Evolutionary conservation across 2,888 invertebrate genomes (phyloP).

Genomic region (Mythimna vitellina): DNA sequence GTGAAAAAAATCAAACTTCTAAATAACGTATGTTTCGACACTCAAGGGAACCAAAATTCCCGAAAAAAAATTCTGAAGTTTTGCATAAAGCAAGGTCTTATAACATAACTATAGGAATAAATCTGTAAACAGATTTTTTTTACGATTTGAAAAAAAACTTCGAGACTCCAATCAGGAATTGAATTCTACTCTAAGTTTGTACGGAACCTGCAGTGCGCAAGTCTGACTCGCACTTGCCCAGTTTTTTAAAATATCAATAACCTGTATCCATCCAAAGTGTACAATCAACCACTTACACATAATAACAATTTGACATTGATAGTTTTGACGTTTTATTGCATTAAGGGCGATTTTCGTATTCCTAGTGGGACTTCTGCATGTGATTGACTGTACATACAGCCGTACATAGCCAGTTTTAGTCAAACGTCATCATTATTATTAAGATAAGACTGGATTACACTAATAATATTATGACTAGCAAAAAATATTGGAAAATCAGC

Average conservation of each 20-base stretch:
- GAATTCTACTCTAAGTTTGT: too few relatives aligned
- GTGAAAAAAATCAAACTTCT: too few relatives aligned
- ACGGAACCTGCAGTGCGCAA: too few relatives aligned
- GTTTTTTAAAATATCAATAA: constrained; percentile 22
- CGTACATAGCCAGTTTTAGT: constrained; percentile 3
- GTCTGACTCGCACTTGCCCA: too few relatives aligned
- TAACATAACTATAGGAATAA: too few relatives aligned
- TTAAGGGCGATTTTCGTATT: not conserved
- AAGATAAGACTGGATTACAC: not conserved
- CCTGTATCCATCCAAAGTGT: constrained; percentile 10
- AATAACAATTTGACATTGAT: not conserved
- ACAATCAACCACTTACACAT: not conserved
- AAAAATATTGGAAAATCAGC: constrained; percentile 30
- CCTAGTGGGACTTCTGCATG: not conserved
- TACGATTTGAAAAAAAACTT: too few relatives aligned
- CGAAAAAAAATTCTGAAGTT: too few relatives aligned
- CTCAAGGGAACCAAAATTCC: too few relatives aligned
- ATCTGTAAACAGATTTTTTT: too few relatives aligned
- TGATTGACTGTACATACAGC: not conserved
- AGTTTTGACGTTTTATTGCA: not conserved
- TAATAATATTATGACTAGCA: constrained; percentile 15
- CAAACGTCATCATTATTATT: constrained; percentile 23
- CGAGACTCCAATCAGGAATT: too few relatives aligned
- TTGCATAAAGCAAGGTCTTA: too few relatives aligned
- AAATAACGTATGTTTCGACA: too few relatives aligned